These are phyloP conservation scores for Anser brachyrhynchus DNA, from an alignment of 2,113 vertebrate genomes.

Conservation along the genomic window DNA sequence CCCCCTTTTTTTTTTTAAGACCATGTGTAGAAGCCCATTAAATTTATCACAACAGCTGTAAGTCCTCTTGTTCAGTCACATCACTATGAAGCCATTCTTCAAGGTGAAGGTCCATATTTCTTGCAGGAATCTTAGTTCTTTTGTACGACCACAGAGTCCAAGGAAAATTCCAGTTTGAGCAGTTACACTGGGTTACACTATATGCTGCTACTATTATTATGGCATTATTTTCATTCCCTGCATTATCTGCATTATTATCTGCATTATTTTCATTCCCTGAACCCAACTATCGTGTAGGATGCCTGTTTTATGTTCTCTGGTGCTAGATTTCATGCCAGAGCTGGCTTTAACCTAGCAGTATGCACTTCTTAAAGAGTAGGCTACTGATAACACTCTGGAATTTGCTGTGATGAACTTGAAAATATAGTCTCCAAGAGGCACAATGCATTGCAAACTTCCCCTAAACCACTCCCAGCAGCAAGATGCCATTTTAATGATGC, in stretches of 20 bases:
- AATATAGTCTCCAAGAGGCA: background rate
- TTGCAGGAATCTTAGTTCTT: background rate
- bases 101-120: background rate
- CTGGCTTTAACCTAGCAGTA: background rate
- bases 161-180: background rate
- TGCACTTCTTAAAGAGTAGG: background rate
- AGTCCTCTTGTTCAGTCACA: background rate
- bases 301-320: background rate
- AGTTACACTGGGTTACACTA: background rate
- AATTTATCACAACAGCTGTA: background rate
- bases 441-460: background rate
- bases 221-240: background rate
- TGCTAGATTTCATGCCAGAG: background rate
- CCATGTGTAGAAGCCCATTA: background rate
- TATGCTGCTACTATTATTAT: background rate
- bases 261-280: background rate
- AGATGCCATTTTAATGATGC: background rate
- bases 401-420: background rate
- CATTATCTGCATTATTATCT: too few species aligned
- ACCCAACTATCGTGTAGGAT: background rate
- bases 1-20: background rate
- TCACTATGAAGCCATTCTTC: background rate
- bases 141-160: background rate
- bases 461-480: rapidly evolving
- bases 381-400: background rate